Conservation (phyloP, 2,888 invertebrate genomes). For the Onthophagus sagittarius region DNA sequence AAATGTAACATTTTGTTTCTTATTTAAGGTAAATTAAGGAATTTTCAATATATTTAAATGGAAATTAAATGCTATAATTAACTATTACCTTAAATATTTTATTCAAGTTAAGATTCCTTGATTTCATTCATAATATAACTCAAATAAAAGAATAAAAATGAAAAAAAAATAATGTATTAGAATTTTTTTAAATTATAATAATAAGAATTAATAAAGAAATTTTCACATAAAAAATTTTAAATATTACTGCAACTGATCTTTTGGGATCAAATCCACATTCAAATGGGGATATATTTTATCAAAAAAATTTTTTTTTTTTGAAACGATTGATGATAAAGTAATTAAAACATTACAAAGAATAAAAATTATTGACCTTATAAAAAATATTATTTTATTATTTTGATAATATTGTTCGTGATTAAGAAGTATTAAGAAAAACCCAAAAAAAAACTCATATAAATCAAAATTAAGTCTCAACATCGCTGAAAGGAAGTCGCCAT, state of each 20-base stretch:
- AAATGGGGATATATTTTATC: constrained; percentile 63
- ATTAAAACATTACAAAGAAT: constrained; percentile 52
- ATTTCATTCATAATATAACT: constrained; percentile 54
- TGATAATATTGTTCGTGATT: no score
- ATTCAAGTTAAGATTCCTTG: constrained; percentile 60
- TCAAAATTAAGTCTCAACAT: neutral
- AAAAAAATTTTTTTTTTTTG: constrained; percentile 57
- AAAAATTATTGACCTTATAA: constrained; percentile 43
- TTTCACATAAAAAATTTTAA: constrained; percentile 72
- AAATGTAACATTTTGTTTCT: constrained; percentile 51
- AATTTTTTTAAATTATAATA: constrained; percentile 47
- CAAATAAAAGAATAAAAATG: constrained; percentile 53
- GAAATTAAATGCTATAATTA: constrained; percentile 51
- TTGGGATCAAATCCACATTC: constrained; percentile 61
- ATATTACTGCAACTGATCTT: constrained; percentile 58
- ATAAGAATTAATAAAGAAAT: constrained; percentile 61
- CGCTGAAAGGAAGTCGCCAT: neutral
- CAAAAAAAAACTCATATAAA: neutral
- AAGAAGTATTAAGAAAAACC: no score
- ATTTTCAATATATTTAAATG: constrained; percentile 48
- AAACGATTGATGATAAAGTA: constrained; percentile 51
- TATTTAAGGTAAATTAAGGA: constrained; percentile 46
- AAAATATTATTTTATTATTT: constrained; percentile 43
- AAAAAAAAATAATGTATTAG: constrained; percentile 46
- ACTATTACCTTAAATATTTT: constrained; percentile 44